phyloP scores from a whole-genome alignment of 2,888 invertebrate species.

The Megalurothrips usitatus region DNA sequence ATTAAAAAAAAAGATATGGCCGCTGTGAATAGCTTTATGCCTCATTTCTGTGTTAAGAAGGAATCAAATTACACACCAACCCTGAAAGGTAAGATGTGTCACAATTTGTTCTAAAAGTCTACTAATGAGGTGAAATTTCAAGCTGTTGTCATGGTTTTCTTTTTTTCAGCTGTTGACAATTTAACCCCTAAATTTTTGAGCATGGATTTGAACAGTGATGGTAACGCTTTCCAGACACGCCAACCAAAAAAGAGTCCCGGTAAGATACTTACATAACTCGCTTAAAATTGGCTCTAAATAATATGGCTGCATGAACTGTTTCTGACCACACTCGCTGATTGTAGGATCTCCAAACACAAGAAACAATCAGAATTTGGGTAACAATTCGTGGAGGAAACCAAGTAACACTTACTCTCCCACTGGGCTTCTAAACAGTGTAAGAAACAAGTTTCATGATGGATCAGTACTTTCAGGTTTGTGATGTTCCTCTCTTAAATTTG shows the following conservation, averaged over 20 bases:
- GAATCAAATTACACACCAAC: neutral
- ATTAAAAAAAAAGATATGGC: neutral
- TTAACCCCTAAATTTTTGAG: neutral
- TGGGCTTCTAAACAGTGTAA: neutral
- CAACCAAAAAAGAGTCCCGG: neutral
- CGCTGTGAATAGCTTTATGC: neutral
- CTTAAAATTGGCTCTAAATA: neutral
- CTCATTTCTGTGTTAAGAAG: neutral
- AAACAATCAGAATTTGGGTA: neutral
- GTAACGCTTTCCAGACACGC: neutral
- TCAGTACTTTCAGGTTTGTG: neutral
- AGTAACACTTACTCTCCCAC: neutral
- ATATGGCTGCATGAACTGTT: neutral
- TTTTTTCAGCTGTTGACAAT: neutral
- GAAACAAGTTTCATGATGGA: neutral
- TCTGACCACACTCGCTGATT: neutral
- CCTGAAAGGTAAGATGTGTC: neutral
- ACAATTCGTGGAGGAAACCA: neutral
- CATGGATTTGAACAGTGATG: neutral
- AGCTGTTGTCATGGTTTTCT: neutral
- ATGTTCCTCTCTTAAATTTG: neutral
- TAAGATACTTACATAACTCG: neutral
- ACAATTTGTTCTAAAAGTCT: neutral
- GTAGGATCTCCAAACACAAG: neutral
- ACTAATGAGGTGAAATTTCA: neutral